Evolutionary conservation across 2,888 invertebrate genomes (phyloP).

Genomic region (Limnephilus rhombicus): DNA sequence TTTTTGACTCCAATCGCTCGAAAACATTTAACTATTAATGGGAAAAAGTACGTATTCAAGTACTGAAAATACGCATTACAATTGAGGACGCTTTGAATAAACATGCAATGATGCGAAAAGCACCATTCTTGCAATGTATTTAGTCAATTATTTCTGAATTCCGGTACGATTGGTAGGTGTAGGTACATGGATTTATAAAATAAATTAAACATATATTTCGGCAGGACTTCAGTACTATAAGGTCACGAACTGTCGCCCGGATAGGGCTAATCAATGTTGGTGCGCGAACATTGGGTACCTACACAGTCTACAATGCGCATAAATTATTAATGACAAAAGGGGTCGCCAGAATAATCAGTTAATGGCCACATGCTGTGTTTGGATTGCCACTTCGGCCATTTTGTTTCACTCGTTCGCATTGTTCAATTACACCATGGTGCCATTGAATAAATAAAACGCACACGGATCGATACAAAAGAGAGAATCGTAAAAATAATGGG

Average conservation of each 20-base stretch:
- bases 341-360: constrained; percentile 61
- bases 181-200: not conserved
- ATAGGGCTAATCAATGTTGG: constrained; percentile 59
- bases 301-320: constrained; percentile 60
- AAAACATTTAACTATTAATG: not conserved
- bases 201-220: not conserved
- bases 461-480: constrained; percentile 7
- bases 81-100: not conserved
- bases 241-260: constrained; percentile 42
- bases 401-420: constrained; percentile 45
- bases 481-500: not conserved
- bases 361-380: constrained; percentile 63
- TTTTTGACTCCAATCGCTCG: constrained; percentile 22
- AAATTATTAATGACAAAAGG: constrained; percentile 62
- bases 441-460: constrained; percentile 29
- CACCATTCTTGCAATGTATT: not conserved
- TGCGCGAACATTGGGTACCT: constrained; percentile 52
- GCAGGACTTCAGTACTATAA: not conserved
- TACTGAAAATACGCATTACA: constrained; percentile 27
- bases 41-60: not conserved
- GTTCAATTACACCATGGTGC: constrained; percentile 37
- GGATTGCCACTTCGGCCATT: constrained; percentile 50
- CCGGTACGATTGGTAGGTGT: not conserved
- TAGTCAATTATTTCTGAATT: not conserved
- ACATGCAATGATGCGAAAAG: not conserved